Percentiles rank a stretch among this genome's conserved stretches.
Evolutionary conservation across 2,888 invertebrate genomes (phyloP).

Genomic region (Tanypteryx hageni): DNA sequence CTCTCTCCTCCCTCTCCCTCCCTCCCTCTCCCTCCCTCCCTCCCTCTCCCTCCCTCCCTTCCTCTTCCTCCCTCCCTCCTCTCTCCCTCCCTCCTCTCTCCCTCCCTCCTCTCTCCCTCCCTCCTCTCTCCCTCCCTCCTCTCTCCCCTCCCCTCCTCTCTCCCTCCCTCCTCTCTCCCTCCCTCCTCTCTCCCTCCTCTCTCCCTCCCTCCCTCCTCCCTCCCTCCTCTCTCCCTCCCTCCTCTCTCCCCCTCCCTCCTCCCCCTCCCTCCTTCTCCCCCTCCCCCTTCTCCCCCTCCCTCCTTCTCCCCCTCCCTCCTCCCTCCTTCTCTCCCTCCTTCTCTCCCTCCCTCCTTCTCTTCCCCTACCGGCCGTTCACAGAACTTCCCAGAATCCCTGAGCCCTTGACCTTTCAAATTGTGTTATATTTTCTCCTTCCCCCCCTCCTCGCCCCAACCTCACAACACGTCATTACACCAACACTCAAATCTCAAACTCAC

Average conservation of each 20-base stretch:
- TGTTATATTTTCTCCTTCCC: too few relatives aligned
- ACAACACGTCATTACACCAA: too few relatives aligned
- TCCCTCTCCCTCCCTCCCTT: too few relatives aligned
- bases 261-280: not conserved
- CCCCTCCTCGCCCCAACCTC: too few relatives aligned
- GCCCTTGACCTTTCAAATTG: too few relatives aligned
- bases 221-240: not conserved
- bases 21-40: too few relatives aligned
- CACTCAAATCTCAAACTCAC: too few relatives aligned
- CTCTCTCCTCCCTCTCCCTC: too few relatives aligned
- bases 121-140: conserved; percentile 43
- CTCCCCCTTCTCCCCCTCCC: not conserved
- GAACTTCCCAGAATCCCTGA: too few relatives aligned
- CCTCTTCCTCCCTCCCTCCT: not conserved
- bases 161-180: conserved; percentile 67
- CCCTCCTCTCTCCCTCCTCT: not conserved
- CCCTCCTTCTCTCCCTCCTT: not conserved
- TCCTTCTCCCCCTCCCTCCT: not conserved
- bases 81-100: not conserved
- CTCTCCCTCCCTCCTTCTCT: conserved; percentile 65
- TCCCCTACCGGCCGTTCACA: too few relatives aligned
- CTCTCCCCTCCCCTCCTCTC: conserved; percentile 65
- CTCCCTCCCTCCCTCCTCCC: not conserved
- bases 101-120: conserved; percentile 67
- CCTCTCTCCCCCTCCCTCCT: not conserved